Evolutionary conservation across 2,888 invertebrate genomes (phyloP).

Genomic region (Noctuana brunneofusca): DNA sequence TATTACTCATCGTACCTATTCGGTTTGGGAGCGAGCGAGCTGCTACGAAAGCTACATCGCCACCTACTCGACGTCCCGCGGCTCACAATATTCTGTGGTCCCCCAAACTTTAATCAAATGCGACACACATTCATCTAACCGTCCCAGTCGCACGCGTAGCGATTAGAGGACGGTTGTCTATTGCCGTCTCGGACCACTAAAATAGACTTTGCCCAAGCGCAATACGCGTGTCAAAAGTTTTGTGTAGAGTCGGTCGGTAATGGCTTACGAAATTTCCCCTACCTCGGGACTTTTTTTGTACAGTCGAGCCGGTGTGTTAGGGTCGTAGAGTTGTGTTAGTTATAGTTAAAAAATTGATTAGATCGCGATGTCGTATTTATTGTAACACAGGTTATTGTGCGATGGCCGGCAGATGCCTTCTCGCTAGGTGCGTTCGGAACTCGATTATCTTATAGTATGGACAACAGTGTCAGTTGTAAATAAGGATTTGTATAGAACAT

Average conservation of each 20-base stretch:
- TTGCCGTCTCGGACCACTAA: constrained; percentile 76
- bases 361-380: constrained; percentile 67
- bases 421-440: constrained; percentile 69
- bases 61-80: constrained; percentile 82
- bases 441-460: constrained; percentile 70
- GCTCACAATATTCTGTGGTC: constrained; percentile 73
- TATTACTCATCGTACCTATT: constrained; percentile 83
- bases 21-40: constrained; percentile 77
- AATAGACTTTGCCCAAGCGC: constrained; percentile 83
- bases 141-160: constrained; percentile 63
- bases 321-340: constrained; percentile 77
- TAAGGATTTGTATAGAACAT: constrained; percentile 82
- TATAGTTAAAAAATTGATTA: constrained; percentile 67
- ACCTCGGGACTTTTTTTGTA: constrained; percentile 78
- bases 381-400: constrained; percentile 61
- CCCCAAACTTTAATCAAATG: constrained; percentile 82
- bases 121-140: constrained; percentile 74
- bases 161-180: constrained; percentile 59
- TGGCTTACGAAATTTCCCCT: constrained; percentile 83
- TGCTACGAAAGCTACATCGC: constrained; percentile 82
- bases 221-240: constrained; percentile 82
- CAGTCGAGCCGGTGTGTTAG: constrained; percentile 74
- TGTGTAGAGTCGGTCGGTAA: constrained; percentile 74
- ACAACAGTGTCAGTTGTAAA: constrained; percentile 82
- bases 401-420: constrained; percentile 68